phyloP scores from a whole-genome alignment of 2,888 invertebrate genomes.

The Tricholauxania praeusta region DNA sequence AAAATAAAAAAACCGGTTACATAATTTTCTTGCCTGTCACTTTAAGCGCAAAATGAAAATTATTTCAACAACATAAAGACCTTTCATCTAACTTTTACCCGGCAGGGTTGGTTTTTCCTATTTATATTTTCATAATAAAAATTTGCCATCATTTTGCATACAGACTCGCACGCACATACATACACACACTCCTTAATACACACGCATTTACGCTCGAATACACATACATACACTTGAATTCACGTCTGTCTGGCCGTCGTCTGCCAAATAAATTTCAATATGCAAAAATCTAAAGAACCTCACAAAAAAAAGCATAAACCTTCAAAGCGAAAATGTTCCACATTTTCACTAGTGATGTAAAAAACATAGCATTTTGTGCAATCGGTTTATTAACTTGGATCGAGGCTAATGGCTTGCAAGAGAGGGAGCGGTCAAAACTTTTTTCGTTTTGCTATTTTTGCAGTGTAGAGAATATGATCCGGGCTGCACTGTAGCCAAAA shows the following conservation, averaged over 20 bases:
- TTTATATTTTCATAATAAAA: slow-evolving; percentile 15
- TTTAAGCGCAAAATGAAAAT: neutral
- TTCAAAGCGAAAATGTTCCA: slow-evolving; percentile 22
- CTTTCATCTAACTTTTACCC: too few species aligned
- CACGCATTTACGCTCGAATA: neutral
- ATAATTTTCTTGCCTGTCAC: too few species aligned
- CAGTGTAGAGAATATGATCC: too few species aligned
- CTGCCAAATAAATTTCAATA: slow-evolving; percentile 20
- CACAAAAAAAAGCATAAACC: too few species aligned
- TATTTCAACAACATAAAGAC: neutral
- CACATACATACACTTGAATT: neutral
- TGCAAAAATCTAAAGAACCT: neutral
- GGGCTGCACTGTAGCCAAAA: too few species aligned
- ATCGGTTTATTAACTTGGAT: too few species aligned
- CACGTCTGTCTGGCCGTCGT: slow-evolving; percentile 20
- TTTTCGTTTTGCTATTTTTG: too few species aligned
- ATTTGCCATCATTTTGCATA: slow-evolving; percentile 28
- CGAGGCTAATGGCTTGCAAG: too few species aligned
- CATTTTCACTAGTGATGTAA: neutral
- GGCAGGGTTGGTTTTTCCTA: neutral
- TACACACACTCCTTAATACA: slow-evolving; percentile 13
- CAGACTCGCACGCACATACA: slow-evolving; percentile 4
- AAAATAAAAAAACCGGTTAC: too few species aligned
- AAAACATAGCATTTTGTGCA: too few species aligned
- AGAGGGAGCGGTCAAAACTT: too few species aligned